Conservation (phyloP, 2,797 vertebrate genomes). For the Pristis pectinata region DNA sequence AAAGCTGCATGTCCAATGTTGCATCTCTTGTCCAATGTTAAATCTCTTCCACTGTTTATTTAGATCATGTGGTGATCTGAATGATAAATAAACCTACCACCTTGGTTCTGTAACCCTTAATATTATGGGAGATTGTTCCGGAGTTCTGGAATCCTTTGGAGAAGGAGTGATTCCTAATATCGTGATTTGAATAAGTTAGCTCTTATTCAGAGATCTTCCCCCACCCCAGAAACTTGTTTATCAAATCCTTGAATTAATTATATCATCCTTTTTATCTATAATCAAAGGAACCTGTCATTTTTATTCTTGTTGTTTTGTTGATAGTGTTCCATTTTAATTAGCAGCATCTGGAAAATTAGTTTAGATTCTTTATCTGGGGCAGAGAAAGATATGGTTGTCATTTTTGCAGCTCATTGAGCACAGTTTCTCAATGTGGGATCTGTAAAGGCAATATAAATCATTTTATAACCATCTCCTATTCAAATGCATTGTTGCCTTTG, state of each 20-base stretch:
- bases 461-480: not conserved
- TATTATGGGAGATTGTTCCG: no score
- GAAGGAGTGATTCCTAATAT: no score
- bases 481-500: not conserved
- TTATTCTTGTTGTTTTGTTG: not conserved
- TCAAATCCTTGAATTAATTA: not conserved
- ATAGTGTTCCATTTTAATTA: not conserved
- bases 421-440: not conserved
- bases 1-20: not conserved
- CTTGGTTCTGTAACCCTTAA: not conserved
- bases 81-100: not conserved
- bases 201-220: no score
- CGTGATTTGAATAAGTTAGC: no score
- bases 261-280: not conserved
- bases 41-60: not conserved
- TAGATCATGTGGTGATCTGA: not conserved
- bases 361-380: not conserved
- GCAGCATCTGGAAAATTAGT: not conserved
- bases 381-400: not conserved
- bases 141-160: no score
- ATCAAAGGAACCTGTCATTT: not conserved
- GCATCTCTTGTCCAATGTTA: not conserved
- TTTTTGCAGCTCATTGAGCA: not conserved
- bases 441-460: not conserved
- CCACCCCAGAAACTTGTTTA: not conserved